A percentile compares a stretch with the other conserved stretches of the same genome.
Conservation (phyloP, 2,888 invertebrate species). For the Drosophila atripex region DNA sequence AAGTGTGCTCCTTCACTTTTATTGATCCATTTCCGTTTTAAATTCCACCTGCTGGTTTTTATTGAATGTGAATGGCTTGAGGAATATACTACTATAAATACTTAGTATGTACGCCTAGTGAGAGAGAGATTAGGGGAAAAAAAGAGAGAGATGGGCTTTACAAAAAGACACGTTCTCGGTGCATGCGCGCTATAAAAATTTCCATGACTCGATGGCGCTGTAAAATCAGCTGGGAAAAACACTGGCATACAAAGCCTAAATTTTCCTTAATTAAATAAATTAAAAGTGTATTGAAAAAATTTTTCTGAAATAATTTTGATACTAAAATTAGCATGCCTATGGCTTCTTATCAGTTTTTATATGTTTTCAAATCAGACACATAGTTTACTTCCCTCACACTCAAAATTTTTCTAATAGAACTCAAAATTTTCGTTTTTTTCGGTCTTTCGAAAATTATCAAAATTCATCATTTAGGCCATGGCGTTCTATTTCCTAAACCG, state of each 20-base stretch:
- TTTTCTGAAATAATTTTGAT: too few relatives aligned
- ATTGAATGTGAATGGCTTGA: background rate
- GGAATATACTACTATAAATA: background rate
- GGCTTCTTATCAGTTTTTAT: background rate
- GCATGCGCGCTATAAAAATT: slow-evolving; percentile 10
- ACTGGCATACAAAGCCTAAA: slow-evolving; percentile 9
- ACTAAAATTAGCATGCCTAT: slow-evolving; percentile 1
- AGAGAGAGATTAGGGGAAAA: background rate
- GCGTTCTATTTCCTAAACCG: background rate
- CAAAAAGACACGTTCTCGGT: slow-evolving; percentile 22
- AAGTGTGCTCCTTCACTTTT: background rate
- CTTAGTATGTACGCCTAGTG: background rate
- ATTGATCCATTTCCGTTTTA: background rate
- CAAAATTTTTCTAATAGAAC: background rate
- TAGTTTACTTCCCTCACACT: background rate
- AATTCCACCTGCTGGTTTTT: background rate
- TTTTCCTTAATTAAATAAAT: background rate
- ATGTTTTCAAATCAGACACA: background rate
- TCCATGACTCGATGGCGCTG: slow-evolving; percentile 2
- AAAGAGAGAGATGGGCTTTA: background rate
- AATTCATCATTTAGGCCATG: slow-evolving; percentile 22
- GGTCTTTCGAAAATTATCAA: background rate
- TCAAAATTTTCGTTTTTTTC: background rate
- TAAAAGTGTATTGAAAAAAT: background rate
- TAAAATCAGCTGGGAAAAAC: slow-evolving; percentile 43